These are phyloP conservation scores for Strigamia transsilvanica DNA, from an alignment of 2,888 invertebrate genomes.

Conservation along the genomic window DNA sequence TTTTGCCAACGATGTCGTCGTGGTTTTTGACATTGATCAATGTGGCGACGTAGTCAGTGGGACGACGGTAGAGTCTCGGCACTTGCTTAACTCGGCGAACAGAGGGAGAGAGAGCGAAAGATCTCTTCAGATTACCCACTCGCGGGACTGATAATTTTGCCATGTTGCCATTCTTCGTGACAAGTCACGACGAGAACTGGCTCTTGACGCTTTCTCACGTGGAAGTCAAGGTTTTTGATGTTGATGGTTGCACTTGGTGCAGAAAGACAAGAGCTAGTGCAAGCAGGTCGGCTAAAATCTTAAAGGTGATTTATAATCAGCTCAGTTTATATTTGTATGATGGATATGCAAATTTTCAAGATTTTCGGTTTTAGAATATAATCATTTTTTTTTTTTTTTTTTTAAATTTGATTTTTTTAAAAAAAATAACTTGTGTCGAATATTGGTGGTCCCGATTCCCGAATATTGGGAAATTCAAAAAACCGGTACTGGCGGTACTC, in stretches of 20 bases:
- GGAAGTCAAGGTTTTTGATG: constrained; percentile 3
- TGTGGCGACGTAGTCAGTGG: constrained; percentile 21
- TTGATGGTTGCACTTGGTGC: neutral
- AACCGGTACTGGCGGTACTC: no score
- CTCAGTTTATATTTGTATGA: no score
- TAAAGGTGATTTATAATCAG: no score
- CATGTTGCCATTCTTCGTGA: constrained; percentile 30
- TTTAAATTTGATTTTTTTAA: no score
- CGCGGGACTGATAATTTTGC: constrained; percentile 30
- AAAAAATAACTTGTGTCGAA: no score
- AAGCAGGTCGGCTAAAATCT: no score
- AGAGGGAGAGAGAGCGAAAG: constrained; percentile 16
- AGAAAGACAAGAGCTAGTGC: no score
- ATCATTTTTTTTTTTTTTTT: no score
- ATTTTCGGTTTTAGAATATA: no score
- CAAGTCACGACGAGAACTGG: constrained; percentile 21
- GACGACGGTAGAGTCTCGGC: constrained; percentile 11
- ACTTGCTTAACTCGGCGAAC: constrained; percentile 23
- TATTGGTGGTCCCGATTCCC: no score
- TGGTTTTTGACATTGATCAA: constrained; percentile 30
- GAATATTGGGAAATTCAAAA: no score
- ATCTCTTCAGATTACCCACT: constrained; percentile 30
- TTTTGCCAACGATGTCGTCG: constrained; percentile 30
- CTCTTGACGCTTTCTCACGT: constrained; percentile 25
- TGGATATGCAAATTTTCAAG: no score